Evolutionary conservation across 2,888 invertebrate genomes (phyloP), one percentile per base, ranked within the genome.

Genomic region (Punctoribates punctum): DNA sequence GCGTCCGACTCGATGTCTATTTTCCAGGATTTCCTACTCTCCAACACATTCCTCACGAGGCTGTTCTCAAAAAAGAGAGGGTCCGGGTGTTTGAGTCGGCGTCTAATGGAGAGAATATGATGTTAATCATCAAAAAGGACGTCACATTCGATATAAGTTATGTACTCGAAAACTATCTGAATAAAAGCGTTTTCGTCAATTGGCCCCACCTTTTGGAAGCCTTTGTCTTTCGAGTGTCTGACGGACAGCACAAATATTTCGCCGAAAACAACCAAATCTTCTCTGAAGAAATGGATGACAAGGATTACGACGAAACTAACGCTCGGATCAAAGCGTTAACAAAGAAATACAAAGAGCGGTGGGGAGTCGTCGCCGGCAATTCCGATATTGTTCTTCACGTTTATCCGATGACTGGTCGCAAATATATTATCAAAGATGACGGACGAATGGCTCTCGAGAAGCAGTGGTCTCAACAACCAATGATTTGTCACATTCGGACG

Each of bases 201-300:
- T 98, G 96, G 96, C 98, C 98, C 0, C 94, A 96, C 85, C 87
- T 98, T 75, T 87, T 88, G n/a, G 91, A 92, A 84, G 93, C 93
- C 13, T 83, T 82, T 81, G 90, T 91, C 2, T 83, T 88, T 62
- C 86, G 88, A 3, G 87, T 92, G 20, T 88, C 89, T 0, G 87
- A 88, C 81, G 86, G 85, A 73, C 85, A 87, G 74, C 73, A 76
- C 51, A 82, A 60, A 23, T 77, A 75, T 27, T 48, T 1, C 8
- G 42, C 29, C 15, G n/a, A 70, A 0, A n/a, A 72, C 13, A 17
- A 17, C 29, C n/a, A 38, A 20, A 62, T 75, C 27, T 15, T 54
- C 20, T 65, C 23, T 15, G 51, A 51, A 38, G 73, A 25, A 0
- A 9, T 75, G 13, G 65, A 17, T 9, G 77, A 77, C 17, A 42